phyloP scores from a whole-genome alignment of 2,888 invertebrate genomes.

The Biston stratarius region DNA sequence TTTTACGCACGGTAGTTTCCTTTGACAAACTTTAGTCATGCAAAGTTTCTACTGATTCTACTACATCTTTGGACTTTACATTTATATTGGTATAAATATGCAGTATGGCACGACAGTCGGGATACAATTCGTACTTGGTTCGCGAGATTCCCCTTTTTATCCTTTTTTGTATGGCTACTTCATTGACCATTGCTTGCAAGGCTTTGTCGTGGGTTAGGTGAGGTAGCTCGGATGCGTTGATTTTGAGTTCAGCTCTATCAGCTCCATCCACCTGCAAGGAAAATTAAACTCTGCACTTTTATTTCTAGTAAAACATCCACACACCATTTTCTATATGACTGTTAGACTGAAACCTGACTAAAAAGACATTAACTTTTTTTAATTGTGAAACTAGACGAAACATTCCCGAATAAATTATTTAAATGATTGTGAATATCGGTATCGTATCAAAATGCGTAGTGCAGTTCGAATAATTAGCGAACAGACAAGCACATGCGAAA shows the following conservation, averaged over 20 bases:
- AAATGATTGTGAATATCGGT: too few species aligned
- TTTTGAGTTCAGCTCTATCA: constrained; percentile 74
- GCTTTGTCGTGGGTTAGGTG: constrained; percentile 67
- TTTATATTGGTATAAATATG: constrained; percentile 68
- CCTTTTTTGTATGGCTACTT: constrained; percentile 65
- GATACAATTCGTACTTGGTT: constrained; percentile 74
- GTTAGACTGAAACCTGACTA: too few species aligned
- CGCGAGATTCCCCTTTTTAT: constrained; percentile 64
- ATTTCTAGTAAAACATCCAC: neutral
- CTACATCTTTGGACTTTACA: constrained; percentile 32
- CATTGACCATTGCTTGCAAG: constrained; percentile 68
- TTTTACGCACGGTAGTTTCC: neutral
- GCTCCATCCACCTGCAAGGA: constrained; percentile 76
- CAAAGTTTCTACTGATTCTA: constrained; percentile 34
- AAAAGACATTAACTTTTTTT: too few species aligned
- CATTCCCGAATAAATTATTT: too few species aligned
- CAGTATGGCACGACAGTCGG: constrained; percentile 76
- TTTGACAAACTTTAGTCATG: constrained; percentile 5
- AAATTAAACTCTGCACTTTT: constrained; percentile 31
- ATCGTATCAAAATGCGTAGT: too few species aligned
- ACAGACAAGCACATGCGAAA: too few species aligned
- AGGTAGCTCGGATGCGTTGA: constrained; percentile 67
- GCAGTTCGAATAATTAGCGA: too few species aligned
- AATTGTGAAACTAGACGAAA: too few species aligned
- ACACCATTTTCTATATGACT: too few species aligned